phyloP scores from a whole-genome alignment of 1,140 invertebrate species.

The Sinonovacula constricta region DNA sequence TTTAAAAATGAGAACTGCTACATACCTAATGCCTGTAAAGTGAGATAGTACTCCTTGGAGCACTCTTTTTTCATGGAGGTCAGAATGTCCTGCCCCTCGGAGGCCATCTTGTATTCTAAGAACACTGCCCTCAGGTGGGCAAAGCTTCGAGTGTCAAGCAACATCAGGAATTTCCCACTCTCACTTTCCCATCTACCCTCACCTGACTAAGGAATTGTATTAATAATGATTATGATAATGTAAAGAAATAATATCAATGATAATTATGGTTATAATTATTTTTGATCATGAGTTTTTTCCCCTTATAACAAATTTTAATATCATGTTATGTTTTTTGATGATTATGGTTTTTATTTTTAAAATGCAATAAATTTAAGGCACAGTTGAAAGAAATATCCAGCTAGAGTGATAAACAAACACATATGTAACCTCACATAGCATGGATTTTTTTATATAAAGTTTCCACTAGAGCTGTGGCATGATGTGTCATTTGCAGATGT shows the following conservation, averaged over 20 bases:
- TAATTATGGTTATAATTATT: not conserved
- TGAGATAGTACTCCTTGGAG: constrained; percentile 51
- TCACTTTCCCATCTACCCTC: constrained; percentile 68
- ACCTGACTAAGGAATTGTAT: constrained; percentile 65
- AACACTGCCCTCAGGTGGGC: constrained; percentile 63
- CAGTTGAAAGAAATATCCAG: too few relatives aligned
- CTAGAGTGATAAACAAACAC: too few relatives aligned
- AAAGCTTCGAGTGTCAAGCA: constrained; percentile 57
- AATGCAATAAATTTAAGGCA: too few relatives aligned
- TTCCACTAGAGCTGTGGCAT: too few relatives aligned
- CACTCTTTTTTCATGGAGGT: constrained; percentile 56
- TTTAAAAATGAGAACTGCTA: too few relatives aligned
- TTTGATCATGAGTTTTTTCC: too few relatives aligned
- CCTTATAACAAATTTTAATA: too few relatives aligned
- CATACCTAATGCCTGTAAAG: constrained; percentile 43
- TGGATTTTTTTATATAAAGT: too few relatives aligned
- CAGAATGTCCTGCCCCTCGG: constrained; percentile 50
- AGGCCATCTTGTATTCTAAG: constrained; percentile 56
- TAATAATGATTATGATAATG: not conserved
- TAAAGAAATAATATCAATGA: not conserved
- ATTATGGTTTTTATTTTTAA: too few relatives aligned
- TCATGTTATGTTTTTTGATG: too few relatives aligned
- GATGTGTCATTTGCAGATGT: too few relatives aligned
- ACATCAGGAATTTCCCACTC: constrained; percentile 66
- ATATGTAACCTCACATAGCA: too few relatives aligned